Base-by-base conservation (phyloP, 2,797 vertebrate species). In the Hybognathus amarus region DNA sequence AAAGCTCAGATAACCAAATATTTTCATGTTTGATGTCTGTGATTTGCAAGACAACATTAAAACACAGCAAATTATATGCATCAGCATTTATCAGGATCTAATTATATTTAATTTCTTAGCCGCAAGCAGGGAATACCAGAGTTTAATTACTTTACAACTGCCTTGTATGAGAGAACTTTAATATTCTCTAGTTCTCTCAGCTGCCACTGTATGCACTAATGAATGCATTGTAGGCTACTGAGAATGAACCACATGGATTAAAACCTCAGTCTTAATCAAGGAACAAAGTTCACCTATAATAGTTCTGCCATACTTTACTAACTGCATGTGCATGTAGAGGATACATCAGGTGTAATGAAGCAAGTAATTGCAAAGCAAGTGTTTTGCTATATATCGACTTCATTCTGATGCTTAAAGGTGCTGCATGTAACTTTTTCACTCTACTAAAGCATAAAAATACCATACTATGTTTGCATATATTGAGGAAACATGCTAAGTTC, bases 181-280 rank as follows among this genome's bases (percentile, higher is more conserved):
- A 38, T 63, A 69, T 10, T 77, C 18, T 54, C 73, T 63, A 42
- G 64, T 73, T 38, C 24, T 63, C 52, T 40, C 67, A 63, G 40
- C 27, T 63, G 54, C 40, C 40, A 40, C 38, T 50, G 73, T 40
- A 27, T 63, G 30, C 45, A 64, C 24, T 54, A 74, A 54, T 71
- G 68, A 79, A 50, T 22, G 56, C 47, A 40, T 30, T 61, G 83
- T 47, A 38, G 38, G 38, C 38, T 59, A 40, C 67, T 64, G 38
- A 30, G 33, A 81, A 76, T 47, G 66, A 76, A 75, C 67, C 61
- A 33, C 24, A 27, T 45, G 36, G 79, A 77, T 81, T 79, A 70
- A 47, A 24, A 67, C 27, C 64, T 74, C 36, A 79, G 33, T 36
- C 50, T 27, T 74, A 69, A 45, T 70, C 82, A 77, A 33, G 24